Percentiles rank a stretch among this genome's conserved stretches.
phyloP scores from a whole-genome alignment of 1,140 invertebrate species.

The Papilio polytes region DNA sequence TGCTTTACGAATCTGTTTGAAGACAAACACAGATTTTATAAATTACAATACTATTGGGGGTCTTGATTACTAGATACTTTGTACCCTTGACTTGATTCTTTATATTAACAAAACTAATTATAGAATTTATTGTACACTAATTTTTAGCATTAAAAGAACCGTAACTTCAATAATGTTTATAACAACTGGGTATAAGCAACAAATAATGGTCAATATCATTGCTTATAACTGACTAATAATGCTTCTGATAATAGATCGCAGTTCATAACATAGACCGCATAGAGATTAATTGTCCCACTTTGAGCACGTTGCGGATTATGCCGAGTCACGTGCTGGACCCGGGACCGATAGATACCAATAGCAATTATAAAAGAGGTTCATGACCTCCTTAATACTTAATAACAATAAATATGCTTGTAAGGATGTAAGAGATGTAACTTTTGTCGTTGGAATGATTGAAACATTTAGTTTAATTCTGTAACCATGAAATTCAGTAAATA shows the following conservation, averaged over 20 bases:
- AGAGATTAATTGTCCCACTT: background rate
- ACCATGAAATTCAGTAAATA: no score
- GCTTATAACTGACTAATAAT: background rate
- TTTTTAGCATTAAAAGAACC: no score
- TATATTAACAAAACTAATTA: no score
- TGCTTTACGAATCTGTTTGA: no score
- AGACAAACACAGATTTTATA: no score
- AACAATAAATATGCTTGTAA: background rate
- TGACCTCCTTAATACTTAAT: constrained; percentile 3
- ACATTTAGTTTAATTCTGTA: no score
- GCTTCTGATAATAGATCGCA: background rate
- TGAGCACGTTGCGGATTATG: background rate
- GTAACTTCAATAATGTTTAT: background rate
- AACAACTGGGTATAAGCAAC: background rate
- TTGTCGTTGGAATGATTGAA: no score
- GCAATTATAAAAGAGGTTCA: background rate
- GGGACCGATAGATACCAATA: background rate
- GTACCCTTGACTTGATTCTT: no score
- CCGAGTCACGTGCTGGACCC: constrained; percentile 9
- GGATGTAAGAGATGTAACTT: no score
- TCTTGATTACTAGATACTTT: no score
- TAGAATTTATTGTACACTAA: no score
- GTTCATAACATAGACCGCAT: constrained; percentile 9
- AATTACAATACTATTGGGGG: no score
- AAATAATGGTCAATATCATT: background rate